Evolutionary conservation across 2,888 invertebrate genomes (phyloP), one percentile per base, ranked within the genome.

Genomic region (Andrena praecox): DNA sequence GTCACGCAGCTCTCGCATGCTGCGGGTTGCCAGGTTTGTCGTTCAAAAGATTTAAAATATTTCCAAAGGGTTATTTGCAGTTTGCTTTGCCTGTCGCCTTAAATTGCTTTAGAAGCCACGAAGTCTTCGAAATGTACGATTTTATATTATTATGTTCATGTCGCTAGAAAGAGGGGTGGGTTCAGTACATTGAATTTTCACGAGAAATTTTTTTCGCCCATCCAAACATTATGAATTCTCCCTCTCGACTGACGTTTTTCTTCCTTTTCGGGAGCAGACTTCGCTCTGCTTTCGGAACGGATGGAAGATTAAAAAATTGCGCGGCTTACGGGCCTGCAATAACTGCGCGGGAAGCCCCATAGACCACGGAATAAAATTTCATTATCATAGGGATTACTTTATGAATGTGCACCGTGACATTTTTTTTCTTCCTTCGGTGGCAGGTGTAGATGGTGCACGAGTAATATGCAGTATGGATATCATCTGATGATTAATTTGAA

Each of bases 231-330:
- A 12, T 33, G 4, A 68, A 62, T 67, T 67, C 67, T 33, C 54
- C 42, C 54, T 48, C 27, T 33, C 20, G 16, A 10, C n/a, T n/a
- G 48, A 54, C 33, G n/a, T 59, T 56, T 63, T 50, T 31, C 48
- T 20, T 48, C 42, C 31, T 60, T 31, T 66, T 62, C 48, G 24
- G 59, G 50, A 12, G 35, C 10, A 6, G 16, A 29, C 33, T 59
- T 52, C 52, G 27, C 35, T 42, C 50, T 24, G 16, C 12, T 67
- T 67, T 29, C 59, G 5, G 16, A 60, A 12, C 24, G 29, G 20
- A 50, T 10, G 67, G 62, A 59, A 66, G 66, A 71, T 78, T 71
- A 62, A 67, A 67, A 80, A 66, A 69, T 60, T 66, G 76, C 62
- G 8, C 42, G 31, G 75, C 59, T 77, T 60, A 75, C 29, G 75